These are phyloP conservation scores for Anthonomus grandis DNA, from an alignment of 1,140 invertebrate genomes.

Conservation along the genomic window DNA sequence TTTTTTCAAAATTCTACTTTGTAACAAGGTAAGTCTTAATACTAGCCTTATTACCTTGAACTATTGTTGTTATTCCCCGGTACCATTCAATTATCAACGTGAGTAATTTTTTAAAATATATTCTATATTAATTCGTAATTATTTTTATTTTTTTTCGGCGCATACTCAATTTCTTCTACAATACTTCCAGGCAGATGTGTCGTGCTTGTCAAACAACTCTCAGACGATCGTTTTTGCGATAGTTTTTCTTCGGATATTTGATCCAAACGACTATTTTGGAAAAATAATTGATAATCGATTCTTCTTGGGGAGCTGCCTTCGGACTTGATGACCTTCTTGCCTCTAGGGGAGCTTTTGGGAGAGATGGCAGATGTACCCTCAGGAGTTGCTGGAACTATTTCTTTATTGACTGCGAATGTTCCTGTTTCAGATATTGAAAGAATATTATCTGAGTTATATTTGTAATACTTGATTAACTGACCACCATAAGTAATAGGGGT, in stretches of 20 bases:
- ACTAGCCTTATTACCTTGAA: no score
- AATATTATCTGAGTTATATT: not conserved
- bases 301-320: conserved; percentile 2
- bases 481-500: conserved; percentile 22
- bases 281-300: not conserved
- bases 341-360: conserved; percentile 10
- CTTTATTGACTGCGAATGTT: conserved; percentile 23
- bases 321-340: not conserved
- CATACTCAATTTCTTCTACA: not conserved
- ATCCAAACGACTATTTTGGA: conserved; percentile 1
- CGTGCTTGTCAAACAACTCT: conserved; percentile 7
- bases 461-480: not conserved
- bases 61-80: no score
- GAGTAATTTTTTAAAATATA: no score
- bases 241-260: conserved; percentile 17
- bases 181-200: conserved; percentile 6
- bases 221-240: not conserved
- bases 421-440: not conserved
- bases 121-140: conserved; percentile 2
- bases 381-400: conserved; percentile 14
- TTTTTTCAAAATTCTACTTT: no score
- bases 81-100: no score
- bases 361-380: not conserved
- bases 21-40: no score
- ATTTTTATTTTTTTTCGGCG: not conserved